Percentiles rank a stretch among this genome's conserved stretches.
phyloP scores from a whole-genome alignment of 2,113 vertebrate species.

The Amphiprion percula region DNA sequence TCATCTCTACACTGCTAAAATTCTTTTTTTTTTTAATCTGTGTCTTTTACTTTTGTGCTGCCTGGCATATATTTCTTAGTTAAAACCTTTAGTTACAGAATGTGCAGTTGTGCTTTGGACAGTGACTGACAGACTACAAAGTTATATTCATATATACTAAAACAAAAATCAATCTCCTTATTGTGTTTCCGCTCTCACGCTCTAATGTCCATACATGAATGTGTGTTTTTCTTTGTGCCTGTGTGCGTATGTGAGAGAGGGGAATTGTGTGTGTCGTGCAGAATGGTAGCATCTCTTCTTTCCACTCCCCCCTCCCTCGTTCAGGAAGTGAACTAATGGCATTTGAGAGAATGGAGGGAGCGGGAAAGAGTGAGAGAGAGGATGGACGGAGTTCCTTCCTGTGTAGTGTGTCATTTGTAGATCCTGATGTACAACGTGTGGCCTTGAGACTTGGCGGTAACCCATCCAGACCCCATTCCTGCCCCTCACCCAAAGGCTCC shows the following conservation, averaged over 20 bases:
- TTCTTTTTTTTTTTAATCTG: slow-evolving; percentile 13
- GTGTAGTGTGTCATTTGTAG: slow-evolving; percentile 69
- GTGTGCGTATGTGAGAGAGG: slow-evolving; percentile 1
- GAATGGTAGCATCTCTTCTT: slow-evolving; percentile 64
- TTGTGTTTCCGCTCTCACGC: slow-evolving; percentile 17
- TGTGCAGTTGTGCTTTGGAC: neutral
- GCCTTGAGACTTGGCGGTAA: slow-evolving; percentile 54
- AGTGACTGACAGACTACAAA: slow-evolving; percentile 7
- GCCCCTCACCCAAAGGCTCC: neutral
- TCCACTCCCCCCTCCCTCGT: slow-evolving; percentile 77
- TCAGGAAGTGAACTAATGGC: slow-evolving; percentile 93
- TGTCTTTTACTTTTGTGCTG: slow-evolving; percentile 5
- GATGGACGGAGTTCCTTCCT: slow-evolving; percentile 75
- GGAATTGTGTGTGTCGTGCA: slow-evolving; percentile 16
- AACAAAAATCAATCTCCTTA: slow-evolving; percentile 32
- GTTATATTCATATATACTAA: slow-evolving; percentile 5
- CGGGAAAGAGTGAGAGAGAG: slow-evolving; percentile 75
- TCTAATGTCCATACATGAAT: slow-evolving; percentile 15
- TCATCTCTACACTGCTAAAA: slow-evolving; percentile 31
- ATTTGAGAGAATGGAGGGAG: slow-evolving; percentile 84
- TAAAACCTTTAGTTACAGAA: neutral
- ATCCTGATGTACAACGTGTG: slow-evolving; percentile 62
- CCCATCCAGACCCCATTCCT: neutral
- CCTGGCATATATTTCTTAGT: neutral
- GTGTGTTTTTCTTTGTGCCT: slow-evolving; percentile 10